Conservation (phyloP, 2,797 vertebrate genomes). For the Rhinoraja longicauda region DNA sequence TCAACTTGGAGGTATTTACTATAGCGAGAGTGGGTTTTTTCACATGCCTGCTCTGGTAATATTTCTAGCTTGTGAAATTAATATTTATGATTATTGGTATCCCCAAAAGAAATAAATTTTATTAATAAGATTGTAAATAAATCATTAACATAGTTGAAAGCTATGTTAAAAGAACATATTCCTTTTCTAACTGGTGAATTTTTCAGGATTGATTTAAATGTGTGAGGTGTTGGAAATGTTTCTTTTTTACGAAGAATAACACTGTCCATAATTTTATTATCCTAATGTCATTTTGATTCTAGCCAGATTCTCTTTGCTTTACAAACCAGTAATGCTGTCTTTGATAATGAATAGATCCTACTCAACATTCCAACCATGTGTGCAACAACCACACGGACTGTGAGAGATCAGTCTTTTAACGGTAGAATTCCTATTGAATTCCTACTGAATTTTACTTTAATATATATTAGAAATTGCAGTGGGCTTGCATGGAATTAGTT, state of each 20-base stretch:
- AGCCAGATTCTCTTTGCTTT: background rate
- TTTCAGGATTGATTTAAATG: background rate
- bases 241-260: background rate
- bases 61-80: background rate
- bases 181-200: background rate
- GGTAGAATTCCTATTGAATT: background rate
- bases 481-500: background rate
- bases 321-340: background rate
- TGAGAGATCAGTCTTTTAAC: background rate
- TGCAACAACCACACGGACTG: background rate
- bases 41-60: background rate
- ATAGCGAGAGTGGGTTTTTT: background rate
- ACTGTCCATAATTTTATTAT: background rate
- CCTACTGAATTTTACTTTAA: background rate
- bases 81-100: background rate
- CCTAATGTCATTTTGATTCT: background rate
- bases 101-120: background rate
- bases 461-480: background rate
- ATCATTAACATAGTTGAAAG: background rate
- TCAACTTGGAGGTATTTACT: background rate
- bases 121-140: background rate
- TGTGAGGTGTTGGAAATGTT: background rate
- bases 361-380: background rate
- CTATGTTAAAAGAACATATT: background rate
- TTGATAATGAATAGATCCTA: background rate